Evolutionary conservation across 2,113 vertebrate species (phyloP), one percentile per base, ranked within the genome.

Genomic region (Melanerpes aurifrons): DNA sequence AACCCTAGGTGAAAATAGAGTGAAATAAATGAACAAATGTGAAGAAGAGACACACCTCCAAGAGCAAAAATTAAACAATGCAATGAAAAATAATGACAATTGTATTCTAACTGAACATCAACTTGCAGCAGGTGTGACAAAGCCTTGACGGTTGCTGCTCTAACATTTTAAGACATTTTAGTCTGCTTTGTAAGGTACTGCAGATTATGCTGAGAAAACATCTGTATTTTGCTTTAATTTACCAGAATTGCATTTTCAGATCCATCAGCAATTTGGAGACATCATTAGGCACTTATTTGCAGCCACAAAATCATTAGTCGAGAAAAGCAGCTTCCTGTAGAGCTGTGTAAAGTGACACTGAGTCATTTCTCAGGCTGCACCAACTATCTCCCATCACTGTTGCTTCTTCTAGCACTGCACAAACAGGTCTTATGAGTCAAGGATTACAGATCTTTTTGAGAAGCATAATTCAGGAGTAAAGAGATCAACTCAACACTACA

Each of bases 231-330:
- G 29, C 40, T 95, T 87, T 76, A 73, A 73, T 93, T 79, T 72
- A 95, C 63, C 67, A 89, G 74, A 89, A 87, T 88, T 72, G 43
- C 19, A 43, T 85, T 91, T 95, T 90, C 78, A 93, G 63, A 84
- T 20, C n/a, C 32, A 92, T 76, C 67, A 95, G 79, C 40, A 87
- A 76, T 92, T 73, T 91, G 68, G 50, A 92, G 85, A 77, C 64
- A 86, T 79, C 56, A 47, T 67, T 64, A 77, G 64, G 68, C 35
- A 90, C 31, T 82, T 91, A 86, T 89, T 9, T 86, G 53, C 35
- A 85, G 79, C 61, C 68, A 73, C 5, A 92, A 81, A 94, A 80
- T 35, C 75, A 70, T 76, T 56, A 87, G 40, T 67, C 68, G 95
- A 73, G 61, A 84, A 86, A 89, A 68, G 24, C 14, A 86, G 40